Base-by-base conservation (phyloP, 2,888 invertebrate genomes). In the Fissipunctia ypsillon region DNA sequence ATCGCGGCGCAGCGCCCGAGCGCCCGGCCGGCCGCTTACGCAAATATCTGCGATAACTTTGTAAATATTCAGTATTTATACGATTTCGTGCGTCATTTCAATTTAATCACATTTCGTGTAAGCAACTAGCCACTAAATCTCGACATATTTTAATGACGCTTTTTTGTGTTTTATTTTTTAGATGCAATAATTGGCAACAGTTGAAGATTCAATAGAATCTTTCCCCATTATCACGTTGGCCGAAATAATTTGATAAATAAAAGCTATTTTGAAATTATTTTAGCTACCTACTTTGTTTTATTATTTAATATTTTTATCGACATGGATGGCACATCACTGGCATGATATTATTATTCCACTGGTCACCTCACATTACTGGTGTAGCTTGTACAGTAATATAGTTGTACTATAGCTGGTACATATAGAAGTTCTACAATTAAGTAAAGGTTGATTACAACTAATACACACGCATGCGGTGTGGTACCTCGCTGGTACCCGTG, bases 1-100 rank as follows among this genome's bases (percentile, higher is more conserved):
- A 71, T 70, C 63, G 64, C n/a, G 43, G n/a, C 52, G 50, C n/a
- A 61, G 3, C 43, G 4, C 35, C 5, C 35, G n/a, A n/a, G n/a
- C n/a, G n/a, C 41, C 50, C 14, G 14, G 14, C 50, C 31, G 14
- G 28, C 28, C 69, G 48, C 48, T 60, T 68, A 64, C 71, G 43
- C 77, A 69, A 67, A 52, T 52, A 50, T 69, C 22, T 45, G 61
- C 66, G 59, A 76, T 73, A 56, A 59, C 31, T 66, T 67, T 57
- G 54, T 48, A 60, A 67, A 73, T 63, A 65, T 77, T 69, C 31
- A 57, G 48, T 74, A 64, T 31, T 60, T 54, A 56, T 43, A 76
- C 67, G 12, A 41, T 25, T 60, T 48, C 22, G 45, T 69, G 76
- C 6, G 65, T 54, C 28, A 50, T 67, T 63, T 60, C 16, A 52